Percentiles rank a stretch among this genome's conserved stretches.
Conservation (phyloP, 2,797 vertebrate genomes). For the Syngnathus acus region DNA sequence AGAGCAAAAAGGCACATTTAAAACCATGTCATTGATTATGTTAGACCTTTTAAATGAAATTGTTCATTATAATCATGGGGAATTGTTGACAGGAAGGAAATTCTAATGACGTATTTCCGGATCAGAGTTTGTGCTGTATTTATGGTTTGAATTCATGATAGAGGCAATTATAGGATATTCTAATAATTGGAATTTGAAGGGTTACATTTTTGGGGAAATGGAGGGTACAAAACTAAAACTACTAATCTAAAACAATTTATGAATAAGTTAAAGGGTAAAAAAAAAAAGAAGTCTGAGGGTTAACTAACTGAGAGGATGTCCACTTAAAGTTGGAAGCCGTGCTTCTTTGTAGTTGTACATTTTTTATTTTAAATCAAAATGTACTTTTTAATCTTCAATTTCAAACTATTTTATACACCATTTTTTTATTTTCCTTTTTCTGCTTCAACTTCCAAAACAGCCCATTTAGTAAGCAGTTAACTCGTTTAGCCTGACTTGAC, state of each 20-base stretch:
- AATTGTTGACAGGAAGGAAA: too few relatives aligned
- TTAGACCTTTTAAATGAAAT: too few relatives aligned
- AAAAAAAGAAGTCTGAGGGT: background rate
- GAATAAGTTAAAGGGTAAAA: background rate
- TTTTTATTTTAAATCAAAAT: too few relatives aligned
- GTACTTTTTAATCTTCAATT: too few relatives aligned
- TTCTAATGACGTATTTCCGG: too few relatives aligned
- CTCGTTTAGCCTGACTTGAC: background rate
- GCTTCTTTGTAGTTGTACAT: background rate
- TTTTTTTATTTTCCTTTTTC: background rate
- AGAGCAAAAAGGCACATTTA: constrained; percentile 14
- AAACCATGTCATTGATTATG: background rate
- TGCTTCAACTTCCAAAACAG: background rate
- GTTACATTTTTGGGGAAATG: too few relatives aligned
- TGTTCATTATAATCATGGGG: too few relatives aligned
- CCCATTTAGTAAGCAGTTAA: background rate
- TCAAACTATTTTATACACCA: too few relatives aligned
- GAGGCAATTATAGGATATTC: too few relatives aligned
- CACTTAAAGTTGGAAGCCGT: background rate
- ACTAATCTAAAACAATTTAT: background rate
- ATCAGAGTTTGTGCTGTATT: too few relatives aligned
- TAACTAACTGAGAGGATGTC: constrained; percentile 6
- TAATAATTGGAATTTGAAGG: too few relatives aligned
- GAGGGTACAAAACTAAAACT: background rate
- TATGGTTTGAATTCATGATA: too few relatives aligned